These are phyloP conservation scores for Danio kyathit DNA, from an alignment of 2,797 vertebrate genomes.

Conservation along the genomic window DNA sequence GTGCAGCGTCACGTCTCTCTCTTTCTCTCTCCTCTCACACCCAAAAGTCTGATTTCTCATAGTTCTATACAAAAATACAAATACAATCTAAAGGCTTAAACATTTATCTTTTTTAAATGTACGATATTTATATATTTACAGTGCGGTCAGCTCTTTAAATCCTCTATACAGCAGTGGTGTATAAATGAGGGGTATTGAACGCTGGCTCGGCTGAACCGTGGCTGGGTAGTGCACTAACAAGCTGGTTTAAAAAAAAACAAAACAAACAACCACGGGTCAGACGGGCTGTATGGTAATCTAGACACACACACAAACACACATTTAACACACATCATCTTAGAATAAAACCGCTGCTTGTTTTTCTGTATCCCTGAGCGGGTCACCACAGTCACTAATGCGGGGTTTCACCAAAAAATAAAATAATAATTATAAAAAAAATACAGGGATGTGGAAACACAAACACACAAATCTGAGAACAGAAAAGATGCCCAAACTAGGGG, in stretches of 20 bases:
- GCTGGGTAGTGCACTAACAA: constrained; percentile 72
- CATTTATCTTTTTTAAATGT: constrained; percentile 74
- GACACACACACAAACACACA: not conserved
- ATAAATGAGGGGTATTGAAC: constrained; percentile 70
- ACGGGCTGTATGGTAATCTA: constrained; percentile 15
- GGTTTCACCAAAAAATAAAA: not conserved
- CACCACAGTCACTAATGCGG: constrained; percentile 69
- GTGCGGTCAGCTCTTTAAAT: constrained; percentile 68
- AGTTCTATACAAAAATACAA: constrained; percentile 87
- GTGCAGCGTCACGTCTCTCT: constrained; percentile 62
- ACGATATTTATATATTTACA: constrained; percentile 77
- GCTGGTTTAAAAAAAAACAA: constrained; percentile 59
- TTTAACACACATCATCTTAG: not conserved
- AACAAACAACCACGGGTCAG: constrained; percentile 62
- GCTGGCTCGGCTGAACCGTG: constrained; percentile 64
- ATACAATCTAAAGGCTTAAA: constrained; percentile 78
- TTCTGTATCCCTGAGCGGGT: constrained; percentile 83
- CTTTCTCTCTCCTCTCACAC: constrained; percentile 59
- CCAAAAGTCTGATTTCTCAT: constrained; percentile 69
- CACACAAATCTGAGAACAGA: not conserved
- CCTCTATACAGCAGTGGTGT: constrained; percentile 81
- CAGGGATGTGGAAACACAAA: constrained; percentile 40
- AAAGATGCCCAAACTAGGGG: too few species aligned
- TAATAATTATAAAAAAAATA: constrained; percentile 23
- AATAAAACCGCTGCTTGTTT: constrained; percentile 63